Evolutionary conservation across 2,113 vertebrate genomes (phyloP).

Genomic region (Malurus elegans): DNA sequence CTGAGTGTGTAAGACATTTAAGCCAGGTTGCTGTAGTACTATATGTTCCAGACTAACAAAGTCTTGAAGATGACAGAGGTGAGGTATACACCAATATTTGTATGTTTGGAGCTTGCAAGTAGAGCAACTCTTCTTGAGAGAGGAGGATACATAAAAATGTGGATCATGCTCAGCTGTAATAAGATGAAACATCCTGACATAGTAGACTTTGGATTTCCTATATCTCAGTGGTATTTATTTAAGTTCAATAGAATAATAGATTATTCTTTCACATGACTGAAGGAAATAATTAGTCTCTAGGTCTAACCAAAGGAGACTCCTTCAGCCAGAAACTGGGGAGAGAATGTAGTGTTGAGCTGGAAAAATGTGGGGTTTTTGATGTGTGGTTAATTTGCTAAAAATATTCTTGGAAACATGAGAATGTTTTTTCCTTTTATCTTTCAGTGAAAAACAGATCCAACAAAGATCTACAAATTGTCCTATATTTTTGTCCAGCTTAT

Average conservation of each 20-base stretch:
- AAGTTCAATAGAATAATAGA: neutral
- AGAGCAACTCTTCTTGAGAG: neutral
- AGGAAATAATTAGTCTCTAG: neutral
- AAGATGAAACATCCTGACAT: neutral
- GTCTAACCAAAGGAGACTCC: neutral
- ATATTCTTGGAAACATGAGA: conserved; percentile 18
- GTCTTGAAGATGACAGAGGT: neutral
- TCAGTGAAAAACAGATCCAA: neutral
- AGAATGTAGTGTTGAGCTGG: neutral
- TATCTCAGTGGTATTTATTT: neutral
- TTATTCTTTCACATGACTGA: neutral
- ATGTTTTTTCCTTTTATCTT: conserved; percentile 29
- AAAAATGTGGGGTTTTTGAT: conserved; percentile 27
- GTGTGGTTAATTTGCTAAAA: conserved; percentile 51
- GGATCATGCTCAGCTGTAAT: neutral
- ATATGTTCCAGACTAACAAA: neutral
- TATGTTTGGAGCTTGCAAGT: neutral
- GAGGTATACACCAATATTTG: neutral
- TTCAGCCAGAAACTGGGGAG: neutral
- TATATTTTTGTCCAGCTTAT: neutral
- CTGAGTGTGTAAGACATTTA: neutral
- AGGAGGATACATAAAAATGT: neutral
- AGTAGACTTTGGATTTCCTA: neutral
- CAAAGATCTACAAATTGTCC: neutral
- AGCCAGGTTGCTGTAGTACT: neutral